Evolutionary conservation across 2,888 invertebrate species (phyloP).

Genomic region (Amphipyra berbera): DNA sequence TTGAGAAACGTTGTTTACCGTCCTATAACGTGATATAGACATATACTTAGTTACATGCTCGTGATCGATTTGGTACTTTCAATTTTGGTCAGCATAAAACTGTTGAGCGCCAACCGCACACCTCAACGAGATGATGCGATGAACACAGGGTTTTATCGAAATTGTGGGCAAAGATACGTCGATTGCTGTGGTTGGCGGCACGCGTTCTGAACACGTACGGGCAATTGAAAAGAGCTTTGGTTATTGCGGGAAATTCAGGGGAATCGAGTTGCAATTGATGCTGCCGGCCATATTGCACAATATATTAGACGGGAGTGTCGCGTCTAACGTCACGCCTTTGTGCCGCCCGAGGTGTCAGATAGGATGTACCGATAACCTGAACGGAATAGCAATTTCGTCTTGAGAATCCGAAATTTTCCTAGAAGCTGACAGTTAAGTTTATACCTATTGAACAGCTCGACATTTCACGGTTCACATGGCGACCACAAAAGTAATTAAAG

Average conservation of each 20-base stretch:
- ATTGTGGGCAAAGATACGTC: slow-evolving; percentile 75
- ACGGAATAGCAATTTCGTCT: slow-evolving; percentile 44
- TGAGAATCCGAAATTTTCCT: slow-evolving; percentile 31
- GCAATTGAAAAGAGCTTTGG: slow-evolving; percentile 85
- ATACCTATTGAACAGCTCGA: not conserved
- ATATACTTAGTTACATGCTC: slow-evolving; percentile 56
- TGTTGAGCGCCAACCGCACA: slow-evolving; percentile 66
- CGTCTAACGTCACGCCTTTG: slow-evolving; percentile 71
- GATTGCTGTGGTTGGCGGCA: slow-evolving; percentile 81
- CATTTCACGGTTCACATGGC: slow-evolving; percentile 9
- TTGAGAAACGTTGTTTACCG: slow-evolving; percentile 61
- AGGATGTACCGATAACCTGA: slow-evolving; percentile 41
- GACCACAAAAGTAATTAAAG: slow-evolving; percentile 48
- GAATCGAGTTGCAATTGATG: slow-evolving; percentile 80
- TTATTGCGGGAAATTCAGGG: slow-evolving; percentile 83
- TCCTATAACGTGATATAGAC: slow-evolving; percentile 51
- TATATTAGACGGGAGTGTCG: slow-evolving; percentile 64
- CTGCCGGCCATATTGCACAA: slow-evolving; percentile 81
- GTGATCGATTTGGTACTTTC: slow-evolving; percentile 66
- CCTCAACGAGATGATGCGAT: slow-evolving; percentile 63
- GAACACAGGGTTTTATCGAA: slow-evolving; percentile 82
- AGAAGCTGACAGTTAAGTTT: slow-evolving; percentile 15
- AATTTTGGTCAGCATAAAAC: slow-evolving; percentile 66
- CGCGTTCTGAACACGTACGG: slow-evolving; percentile 81
- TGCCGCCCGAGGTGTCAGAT: slow-evolving; percentile 58